Conservation (phyloP, 2,797 vertebrate genomes). For the Myotis pilosus region DNA sequence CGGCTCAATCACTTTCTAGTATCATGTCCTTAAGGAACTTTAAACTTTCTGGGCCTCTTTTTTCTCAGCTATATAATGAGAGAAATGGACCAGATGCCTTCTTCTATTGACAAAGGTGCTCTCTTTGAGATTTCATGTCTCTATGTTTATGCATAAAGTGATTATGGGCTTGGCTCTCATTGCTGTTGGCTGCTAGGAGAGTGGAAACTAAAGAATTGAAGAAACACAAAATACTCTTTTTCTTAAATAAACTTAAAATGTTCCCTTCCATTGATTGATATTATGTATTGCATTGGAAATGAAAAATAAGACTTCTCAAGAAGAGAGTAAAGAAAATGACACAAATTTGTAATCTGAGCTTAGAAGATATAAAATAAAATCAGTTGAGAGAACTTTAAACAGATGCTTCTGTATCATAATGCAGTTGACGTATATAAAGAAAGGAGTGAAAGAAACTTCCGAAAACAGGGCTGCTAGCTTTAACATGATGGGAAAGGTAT, state of each 20-base stretch:
- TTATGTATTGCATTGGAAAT: neutral
- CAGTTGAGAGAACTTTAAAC: neutral
- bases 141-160: neutral
- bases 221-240: neutral
- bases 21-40: neutral
- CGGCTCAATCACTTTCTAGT: neutral
- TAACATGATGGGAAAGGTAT: neutral
- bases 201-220: neutral
- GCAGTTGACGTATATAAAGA: neutral
- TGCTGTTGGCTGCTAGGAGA: neutral
- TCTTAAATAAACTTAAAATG: conserved; percentile 9
- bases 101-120: neutral
- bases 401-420: neutral
- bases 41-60: neutral
- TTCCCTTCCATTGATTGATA: neutral
- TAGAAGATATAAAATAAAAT: conserved; percentile 9
- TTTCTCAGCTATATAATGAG: neutral
- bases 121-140: neutral
- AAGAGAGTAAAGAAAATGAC: neutral
- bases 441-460: neutral
- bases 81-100: neutral
- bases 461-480: neutral
- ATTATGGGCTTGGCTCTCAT: neutral
- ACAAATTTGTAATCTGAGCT: neutral
- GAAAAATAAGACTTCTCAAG: neutral